Conservation (phyloP, 2,797 vertebrate genomes). For the Hemitrygon akajei region DNA sequence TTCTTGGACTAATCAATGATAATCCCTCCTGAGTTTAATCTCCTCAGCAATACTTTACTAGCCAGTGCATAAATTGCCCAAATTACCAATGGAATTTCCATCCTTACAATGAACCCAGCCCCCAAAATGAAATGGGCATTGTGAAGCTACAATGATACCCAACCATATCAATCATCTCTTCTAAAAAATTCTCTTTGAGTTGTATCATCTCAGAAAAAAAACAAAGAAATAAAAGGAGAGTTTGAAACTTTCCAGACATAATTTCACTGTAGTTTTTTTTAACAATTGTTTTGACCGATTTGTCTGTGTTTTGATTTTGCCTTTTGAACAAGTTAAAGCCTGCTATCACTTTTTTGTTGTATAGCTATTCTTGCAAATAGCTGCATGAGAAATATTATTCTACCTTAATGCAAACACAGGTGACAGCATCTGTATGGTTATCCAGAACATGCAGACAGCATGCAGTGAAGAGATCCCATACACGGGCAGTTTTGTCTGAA, state of each 20-base stretch:
- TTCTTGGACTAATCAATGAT: too few species aligned
- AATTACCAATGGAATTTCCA: neutral
- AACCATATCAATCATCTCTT: neutral
- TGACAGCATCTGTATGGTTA: slow-evolving; percentile 33
- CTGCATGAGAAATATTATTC: neutral
- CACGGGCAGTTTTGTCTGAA: slow-evolving; percentile 36
- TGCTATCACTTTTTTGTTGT: neutral
- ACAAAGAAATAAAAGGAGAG: neutral
- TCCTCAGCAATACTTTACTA: too few species aligned
- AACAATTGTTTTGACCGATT: neutral
- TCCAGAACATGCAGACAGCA: slow-evolving; percentile 22
- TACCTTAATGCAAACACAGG: slow-evolving; percentile 36
- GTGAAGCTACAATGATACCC: neutral
- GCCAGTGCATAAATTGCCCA: neutral
- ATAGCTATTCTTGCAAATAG: neutral
- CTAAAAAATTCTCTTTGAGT: neutral
- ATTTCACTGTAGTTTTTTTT: neutral
- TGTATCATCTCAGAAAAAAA: neutral
- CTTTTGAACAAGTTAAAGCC: neutral
- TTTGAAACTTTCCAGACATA: neutral
- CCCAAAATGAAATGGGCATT: neutral
- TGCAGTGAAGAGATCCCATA: slow-evolving; percentile 32
- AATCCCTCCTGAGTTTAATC: too few species aligned
- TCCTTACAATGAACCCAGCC: neutral
- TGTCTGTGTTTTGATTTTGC: neutral